phyloP scores from a whole-genome alignment of 2,113 vertebrate genomes.

The Caloenas nicobarica region DNA sequence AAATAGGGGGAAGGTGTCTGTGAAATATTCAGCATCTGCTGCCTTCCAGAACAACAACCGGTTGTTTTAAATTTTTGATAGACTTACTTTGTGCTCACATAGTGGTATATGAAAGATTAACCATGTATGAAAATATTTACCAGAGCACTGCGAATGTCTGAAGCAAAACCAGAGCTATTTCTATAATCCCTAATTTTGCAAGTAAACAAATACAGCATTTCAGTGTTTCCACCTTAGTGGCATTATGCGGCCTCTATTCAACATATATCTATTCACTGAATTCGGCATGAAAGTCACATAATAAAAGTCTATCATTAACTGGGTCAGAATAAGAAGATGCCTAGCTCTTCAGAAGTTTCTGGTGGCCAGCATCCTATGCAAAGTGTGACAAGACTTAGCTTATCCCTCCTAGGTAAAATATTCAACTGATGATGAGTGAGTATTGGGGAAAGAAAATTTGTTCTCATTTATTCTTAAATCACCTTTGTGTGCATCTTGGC shows the following conservation, averaged over 20 bases:
- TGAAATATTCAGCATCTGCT: constrained; percentile 61
- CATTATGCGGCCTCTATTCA: background rate
- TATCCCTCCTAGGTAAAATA: background rate
- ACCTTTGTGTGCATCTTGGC: background rate
- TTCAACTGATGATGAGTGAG: background rate
- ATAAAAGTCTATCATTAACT: background rate
- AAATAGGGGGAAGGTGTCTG: background rate
- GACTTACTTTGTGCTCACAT: constrained; percentile 42
- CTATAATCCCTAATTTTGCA: background rate
- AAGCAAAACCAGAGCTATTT: background rate
- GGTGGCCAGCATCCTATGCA: background rate
- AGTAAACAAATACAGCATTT: background rate
- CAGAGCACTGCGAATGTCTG: constrained; percentile 24
- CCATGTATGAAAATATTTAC: constrained; percentile 61
- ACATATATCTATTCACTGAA: background rate
- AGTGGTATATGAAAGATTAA: constrained; percentile 45
- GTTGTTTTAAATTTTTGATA: constrained; percentile 46
- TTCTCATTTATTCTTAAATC: background rate
- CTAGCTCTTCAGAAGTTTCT: background rate
- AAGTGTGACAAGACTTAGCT: background rate
- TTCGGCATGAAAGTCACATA: background rate
- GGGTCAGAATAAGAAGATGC: background rate
- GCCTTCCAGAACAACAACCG: constrained; percentile 50
- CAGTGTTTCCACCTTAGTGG: background rate
- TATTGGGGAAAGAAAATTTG: background rate